These are phyloP conservation scores for Varanus komodoensis DNA, from an alignment of 2,113 vertebrate species.

Conservation along the genomic window DNA sequence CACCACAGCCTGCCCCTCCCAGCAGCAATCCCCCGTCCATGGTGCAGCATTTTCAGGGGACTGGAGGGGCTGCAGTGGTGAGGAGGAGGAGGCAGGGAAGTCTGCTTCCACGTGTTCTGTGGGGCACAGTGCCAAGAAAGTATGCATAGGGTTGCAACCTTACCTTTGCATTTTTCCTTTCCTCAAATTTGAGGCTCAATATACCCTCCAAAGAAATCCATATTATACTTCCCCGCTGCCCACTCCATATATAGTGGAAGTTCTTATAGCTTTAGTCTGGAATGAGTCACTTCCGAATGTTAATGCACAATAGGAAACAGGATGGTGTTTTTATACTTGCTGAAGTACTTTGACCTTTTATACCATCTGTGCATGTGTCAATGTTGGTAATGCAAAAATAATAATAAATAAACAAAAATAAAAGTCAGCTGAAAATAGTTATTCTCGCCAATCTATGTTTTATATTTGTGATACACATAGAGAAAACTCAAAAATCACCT, in stretches of 20 bases:
- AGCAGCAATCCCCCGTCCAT: background rate
- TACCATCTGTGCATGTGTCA: background rate
- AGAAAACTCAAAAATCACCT: background rate
- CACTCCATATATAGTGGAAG: background rate
- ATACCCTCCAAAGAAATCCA: background rate
- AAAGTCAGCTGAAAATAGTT: background rate
- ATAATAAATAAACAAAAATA: no score
- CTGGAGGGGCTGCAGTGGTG: background rate
- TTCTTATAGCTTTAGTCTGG: background rate
- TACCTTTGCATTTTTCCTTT: background rate
- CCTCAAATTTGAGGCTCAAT: background rate
- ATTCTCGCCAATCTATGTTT: background rate
- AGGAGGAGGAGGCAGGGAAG: background rate
- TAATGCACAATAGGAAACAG: background rate
- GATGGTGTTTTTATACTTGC: background rate
- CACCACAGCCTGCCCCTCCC: background rate
- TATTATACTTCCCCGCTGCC: no score
- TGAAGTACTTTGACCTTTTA: background rate
- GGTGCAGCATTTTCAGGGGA: background rate
- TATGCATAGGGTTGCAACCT: background rate
- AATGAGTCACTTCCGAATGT: background rate
- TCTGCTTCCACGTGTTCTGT: background rate
- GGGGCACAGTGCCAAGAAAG: background rate
- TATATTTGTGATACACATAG: background rate
- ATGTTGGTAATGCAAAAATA: background rate